Evolutionary conservation across 2,113 vertebrate genomes (phyloP).

Genomic region (Paramormyrops kingsleyae): DNA sequence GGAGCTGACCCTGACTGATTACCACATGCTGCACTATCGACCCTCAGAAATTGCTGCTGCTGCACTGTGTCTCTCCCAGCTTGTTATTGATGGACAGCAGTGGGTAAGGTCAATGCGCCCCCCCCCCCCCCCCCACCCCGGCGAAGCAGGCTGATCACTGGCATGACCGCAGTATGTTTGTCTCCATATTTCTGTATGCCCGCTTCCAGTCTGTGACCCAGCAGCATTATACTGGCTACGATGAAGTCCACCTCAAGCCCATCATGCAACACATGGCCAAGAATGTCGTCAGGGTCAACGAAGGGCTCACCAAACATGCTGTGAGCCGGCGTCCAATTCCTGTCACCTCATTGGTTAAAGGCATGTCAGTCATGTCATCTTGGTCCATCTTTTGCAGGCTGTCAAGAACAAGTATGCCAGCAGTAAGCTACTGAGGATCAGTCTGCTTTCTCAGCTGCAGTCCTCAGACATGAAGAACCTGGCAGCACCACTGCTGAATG

Average conservation of each 20-base stretch:
- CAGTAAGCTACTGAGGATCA: slow-evolving; percentile 73
- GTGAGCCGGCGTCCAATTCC: slow-evolving; percentile 27
- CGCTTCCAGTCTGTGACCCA: slow-evolving; percentile 67
- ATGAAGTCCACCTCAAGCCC: slow-evolving; percentile 60
- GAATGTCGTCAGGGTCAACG: slow-evolving; percentile 72
- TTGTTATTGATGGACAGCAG: slow-evolving; percentile 63
- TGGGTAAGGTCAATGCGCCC: slow-evolving; percentile 70
- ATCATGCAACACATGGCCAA: slow-evolving; percentile 85
- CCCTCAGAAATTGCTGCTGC: slow-evolving; percentile 86
- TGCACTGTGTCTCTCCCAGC: slow-evolving; percentile 74
- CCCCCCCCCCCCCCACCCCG: background rate
- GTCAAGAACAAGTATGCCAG: slow-evolving; percentile 82
- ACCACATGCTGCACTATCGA: slow-evolving; percentile 79
- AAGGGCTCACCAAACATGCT: slow-evolving; percentile 72
- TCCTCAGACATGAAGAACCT: slow-evolving; percentile 55
- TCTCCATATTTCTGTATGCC: background rate
- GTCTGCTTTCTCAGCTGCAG: slow-evolving; percentile 72
- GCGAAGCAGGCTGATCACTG: background rate
- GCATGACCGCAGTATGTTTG: background rate
- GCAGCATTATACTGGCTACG: slow-evolving; percentile 75
- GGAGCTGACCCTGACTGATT: slow-evolving; percentile 86
- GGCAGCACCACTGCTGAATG: slow-evolving; percentile 53
- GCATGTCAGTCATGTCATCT: background rate
- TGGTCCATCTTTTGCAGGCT: slow-evolving; percentile 52
- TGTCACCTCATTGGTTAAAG: background rate